Base-by-base conservation (phyloP, 2,113 vertebrate genomes). In the Marcusenius ussheri region DNA sequence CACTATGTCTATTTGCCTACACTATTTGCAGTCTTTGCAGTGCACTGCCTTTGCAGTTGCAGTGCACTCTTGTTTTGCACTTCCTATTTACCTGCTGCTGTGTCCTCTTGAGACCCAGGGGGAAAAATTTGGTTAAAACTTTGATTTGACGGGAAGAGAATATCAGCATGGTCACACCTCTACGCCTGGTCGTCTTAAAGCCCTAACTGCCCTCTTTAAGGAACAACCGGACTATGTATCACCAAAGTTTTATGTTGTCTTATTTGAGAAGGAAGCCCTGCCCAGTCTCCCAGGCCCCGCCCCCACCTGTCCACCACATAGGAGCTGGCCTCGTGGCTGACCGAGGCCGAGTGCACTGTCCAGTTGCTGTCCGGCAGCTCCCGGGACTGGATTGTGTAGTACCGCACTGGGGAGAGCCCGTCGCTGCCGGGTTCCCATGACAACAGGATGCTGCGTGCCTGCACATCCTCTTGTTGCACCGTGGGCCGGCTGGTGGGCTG, bases 341-440 rank as follows among this genome's bases (percentile, higher is more conserved):
- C 93, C 0, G 98, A 96, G 6, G 98, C 94, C 0, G 98, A 96
- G 91, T 98, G 97, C 87, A 97, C 96, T 0, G 95, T 95, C 98
- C 98, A 99, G 91, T 95, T 91, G 3, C 96, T 97, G 1, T 95
- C 89, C 2, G 98, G 98, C 93, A 99, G 95, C 95, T 99, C 97
- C 0, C 97, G 95, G 89, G 94, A 97, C 94, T 99, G 98, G 92
- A 99, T 95, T 0, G 98, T 98, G 91, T 99, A 99, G 94, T 98
- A 99, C 19, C 98, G 97, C 19, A 99, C 96, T 0, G 98, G 98
- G 8, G 98, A 99, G 19, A 99, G 96, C 53, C 98, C 98, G 0
- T 99, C 98, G 0, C 98, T 98, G 93, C 98, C 98, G 0, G 98
- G 97, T 95, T 98, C 97, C 98, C 98, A 99, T 92, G 97, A 96